Evolutionary conservation across 1,140 invertebrate species (phyloP), one percentile per base, ranked within the genome.

Genomic region (Patella vulgata): DNA sequence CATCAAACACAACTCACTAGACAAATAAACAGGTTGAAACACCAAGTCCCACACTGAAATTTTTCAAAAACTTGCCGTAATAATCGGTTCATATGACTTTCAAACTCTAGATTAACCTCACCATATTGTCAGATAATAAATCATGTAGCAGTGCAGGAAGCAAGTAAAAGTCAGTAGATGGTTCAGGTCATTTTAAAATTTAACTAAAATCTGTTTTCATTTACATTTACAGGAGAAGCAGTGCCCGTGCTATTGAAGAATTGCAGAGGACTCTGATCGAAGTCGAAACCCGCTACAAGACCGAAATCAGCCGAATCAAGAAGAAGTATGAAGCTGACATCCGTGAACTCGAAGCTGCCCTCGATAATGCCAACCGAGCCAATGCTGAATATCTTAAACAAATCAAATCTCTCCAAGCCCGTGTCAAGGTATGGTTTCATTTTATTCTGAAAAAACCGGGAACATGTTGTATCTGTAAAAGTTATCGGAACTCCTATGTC

Each of bases 321-420:
- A 85, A 85, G 79, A 85, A 83, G 65, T 82, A 79, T 68, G 82
- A 83, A 64, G 70, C 72, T 30, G 80, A 82, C 66, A 79, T 84
- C 63, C 71, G 77, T 30, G 83, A 85, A 57, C 73, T 82, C 14
- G 81, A 84, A 56, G 73, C 73, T 47, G 78, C 76, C 33, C 71
- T 84, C 44, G 78, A 80, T 69, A 83, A 81, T 63, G 78, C 79
- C 61, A 82, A 82, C 70, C 61, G 81, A 40, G 73, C 75, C 59
- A 82, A 82, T 52, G 73, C 75, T 52, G 80, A 82, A 62, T 77
- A 79, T 60, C 64, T 78, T 55, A 80, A 79, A 59, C 75, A 78
- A 61, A 80, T 79, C 74, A 79, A 77, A 54, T 65, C 65, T 50
- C 74, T 80, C 48, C 78, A 80, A 53, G 55, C 59, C 66, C 68